Base-by-base conservation (phyloP, 2,797 vertebrate genomes). In the Brotula barbata region DNA sequence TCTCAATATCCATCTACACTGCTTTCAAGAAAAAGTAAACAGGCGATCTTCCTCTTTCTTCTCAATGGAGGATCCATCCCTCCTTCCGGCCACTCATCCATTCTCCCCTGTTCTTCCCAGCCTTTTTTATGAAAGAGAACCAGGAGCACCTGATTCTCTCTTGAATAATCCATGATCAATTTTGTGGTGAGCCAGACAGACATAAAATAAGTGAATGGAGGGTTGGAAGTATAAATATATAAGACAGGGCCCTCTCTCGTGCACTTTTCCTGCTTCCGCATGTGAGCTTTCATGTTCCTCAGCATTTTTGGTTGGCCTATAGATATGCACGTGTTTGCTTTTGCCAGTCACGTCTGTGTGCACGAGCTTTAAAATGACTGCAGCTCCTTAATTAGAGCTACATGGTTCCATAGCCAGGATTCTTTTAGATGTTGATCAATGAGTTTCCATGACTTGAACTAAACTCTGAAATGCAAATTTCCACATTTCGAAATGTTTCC, bases 121-220 rank as follows among this genome's bases (percentile, higher is more conserved):
- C 39, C 22, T 25, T 78, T 87, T 90, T 91, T 87, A 82, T 90
- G 90, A 92, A 90, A 88, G 88, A 75, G 78, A 66, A 78, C 69
- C 74, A 19, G 73, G 67, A 76, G 75, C 70, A 87, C 82, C 85
- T 81, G 83, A 75, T 74, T 86, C 77, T 57, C 81, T 90, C 63
- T 62, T 92, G 82, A 92, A 92, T 93, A 91, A 92, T 88, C 88
- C 82, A 92, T 87, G 71, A 81, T 84, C 84, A 87, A 90, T 90
- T 90, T 89, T 79, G 79, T 76, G 61, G 73, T 80, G 76, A 85
- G 60, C 22, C 65, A 78, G 68, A 77, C 71, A 52, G 58, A 82
- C 64, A 61, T 69, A 73, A 77, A 89, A 86, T 73, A 88, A 82
- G 77, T 89, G 87, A 91, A 92, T 88, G 83, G 78, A 82, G 80